phyloP scores from a whole-genome alignment of 92 coral and sea anemone species.

The Palythoa caribaeorum region DNA sequence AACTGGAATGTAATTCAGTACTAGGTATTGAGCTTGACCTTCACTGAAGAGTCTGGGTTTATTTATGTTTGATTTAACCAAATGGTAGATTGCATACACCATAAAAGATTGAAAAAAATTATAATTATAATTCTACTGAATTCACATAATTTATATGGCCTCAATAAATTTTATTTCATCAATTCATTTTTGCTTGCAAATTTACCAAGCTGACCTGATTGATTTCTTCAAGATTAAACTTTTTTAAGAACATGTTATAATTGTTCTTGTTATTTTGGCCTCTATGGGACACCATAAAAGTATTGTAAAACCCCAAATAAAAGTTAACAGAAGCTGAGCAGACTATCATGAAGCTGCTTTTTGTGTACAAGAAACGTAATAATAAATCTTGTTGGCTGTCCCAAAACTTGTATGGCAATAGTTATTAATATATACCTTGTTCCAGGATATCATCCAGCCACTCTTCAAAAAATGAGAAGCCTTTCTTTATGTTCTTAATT shows the following conservation, averaged over 20 bases:
- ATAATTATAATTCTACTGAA: neutral
- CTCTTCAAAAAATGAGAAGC: slow-evolving; percentile 57
- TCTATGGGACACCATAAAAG: slow-evolving; percentile 2
- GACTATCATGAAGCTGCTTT: neutral
- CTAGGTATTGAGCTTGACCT: slow-evolving; percentile 22
- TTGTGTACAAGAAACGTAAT: neutral
- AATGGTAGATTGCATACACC: slow-evolving; percentile 3
- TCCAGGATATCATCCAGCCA: slow-evolving; percentile 48
- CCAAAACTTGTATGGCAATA: neutral
- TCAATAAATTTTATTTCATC: slow-evolving; percentile 18
- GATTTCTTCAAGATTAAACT: slow-evolving; percentile 1
- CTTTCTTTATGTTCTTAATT: slow-evolving; percentile 50
- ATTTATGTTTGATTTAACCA: slow-evolving; percentile 3
- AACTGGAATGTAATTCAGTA: slow-evolving; percentile 21
- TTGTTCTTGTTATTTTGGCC: neutral
- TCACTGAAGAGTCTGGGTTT: slow-evolving; percentile 4
- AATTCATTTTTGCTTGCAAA: slow-evolving; percentile 24
- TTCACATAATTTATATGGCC: slow-evolving; percentile 11
- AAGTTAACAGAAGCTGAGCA: slow-evolving; percentile 7
- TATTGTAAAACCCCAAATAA: slow-evolving; percentile 14
- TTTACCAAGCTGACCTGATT: neutral
- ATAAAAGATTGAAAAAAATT: neutral
- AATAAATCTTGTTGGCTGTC: neutral
- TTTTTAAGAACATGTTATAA: neutral
- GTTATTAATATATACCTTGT: slow-evolving; percentile 20